Evolutionary conservation across 1,140 invertebrate genomes (phyloP), one percentile per base, ranked within the genome.

Genomic region (Polyergus mexicanus): DNA sequence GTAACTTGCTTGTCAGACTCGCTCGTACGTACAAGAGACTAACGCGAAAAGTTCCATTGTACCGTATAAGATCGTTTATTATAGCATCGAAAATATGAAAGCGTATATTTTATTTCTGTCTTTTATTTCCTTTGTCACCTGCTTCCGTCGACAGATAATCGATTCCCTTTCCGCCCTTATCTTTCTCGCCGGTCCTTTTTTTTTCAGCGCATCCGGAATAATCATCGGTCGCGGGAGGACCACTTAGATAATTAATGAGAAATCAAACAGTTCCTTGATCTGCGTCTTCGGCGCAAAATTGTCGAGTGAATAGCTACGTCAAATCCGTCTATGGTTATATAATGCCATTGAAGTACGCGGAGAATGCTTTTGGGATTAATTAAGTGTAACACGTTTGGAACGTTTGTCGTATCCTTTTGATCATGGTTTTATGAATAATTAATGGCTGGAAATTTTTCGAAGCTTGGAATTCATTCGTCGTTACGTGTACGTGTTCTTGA

Each of bases 221-320:
- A 83, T 83, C 74, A 83, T 83, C 62, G 16, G 28, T 75, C 41
- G 62, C 47, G 44, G 72, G 76, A 85, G 60, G 68, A 75, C 71
- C 81, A 88, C 83, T 89, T 88, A 80, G 88, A 54, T 88, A 84
- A 88, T 88, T 88, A 89, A 85, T 74, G 86, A 75, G 74, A 71
- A 89, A 88, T 88, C 76, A 62, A 69, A 58, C 54, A 56, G 38
- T 32, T 41, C n/a, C 25, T n/a, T 51, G 60, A 78, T 78, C 65
- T 28, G 16, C 32, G 28, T 69, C 25, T n/a, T 38, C 22, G 0
- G 22, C 10, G 35, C 63, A 51, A 71, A 56, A 71, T 19, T 25
- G 66, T 28, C n/a, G 51, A 44, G 25, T 54, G 54, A 83, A 44
- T n/a, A 7, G 54, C 25, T 44, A 22, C 66, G 47, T 72, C 51